Percentiles rank a stretch among this genome's conserved stretches.
These are phyloP conservation scores for Sebastes taczanowskii DNA, from an alignment of 2,797 vertebrate genomes.

Conservation along the genomic window DNA sequence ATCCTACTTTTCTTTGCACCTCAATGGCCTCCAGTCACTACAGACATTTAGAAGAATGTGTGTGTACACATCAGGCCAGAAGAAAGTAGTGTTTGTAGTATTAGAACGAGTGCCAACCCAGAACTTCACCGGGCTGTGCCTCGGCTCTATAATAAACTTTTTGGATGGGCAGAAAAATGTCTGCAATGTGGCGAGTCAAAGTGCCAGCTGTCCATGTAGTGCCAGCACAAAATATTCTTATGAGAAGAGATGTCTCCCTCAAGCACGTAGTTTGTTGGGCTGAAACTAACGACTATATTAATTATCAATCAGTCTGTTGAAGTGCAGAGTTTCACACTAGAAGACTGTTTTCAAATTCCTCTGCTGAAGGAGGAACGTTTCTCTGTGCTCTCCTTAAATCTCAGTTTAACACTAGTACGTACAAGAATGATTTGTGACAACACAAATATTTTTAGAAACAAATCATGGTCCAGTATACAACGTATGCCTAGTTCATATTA, in stretches of 20 bases:
- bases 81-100: neutral
- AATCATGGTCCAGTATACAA: neutral
- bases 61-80: neutral
- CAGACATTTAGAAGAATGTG: neutral
- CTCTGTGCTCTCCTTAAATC: neutral
- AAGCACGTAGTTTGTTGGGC: neutral
- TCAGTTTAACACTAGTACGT: too few species aligned
- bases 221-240: constrained; percentile 27
- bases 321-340: neutral
- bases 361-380: neutral
- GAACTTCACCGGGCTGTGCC: neutral
- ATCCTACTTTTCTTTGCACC: neutral
- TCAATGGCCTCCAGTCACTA: neutral
- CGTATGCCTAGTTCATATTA: too few species aligned
- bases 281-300: neutral
- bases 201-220: constrained; percentile 24
- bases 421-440: neutral
- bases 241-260: neutral
- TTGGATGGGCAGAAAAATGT: constrained; percentile 52
- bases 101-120: neutral
- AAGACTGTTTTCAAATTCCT: neutral
- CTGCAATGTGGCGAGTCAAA: constrained; percentile 39
- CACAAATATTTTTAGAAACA: neutral
- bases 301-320: neutral
- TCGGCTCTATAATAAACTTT: constrained; percentile 27